Conservation (phyloP, 2,888 invertebrate genomes). For the Graphium colonna region DNA sequence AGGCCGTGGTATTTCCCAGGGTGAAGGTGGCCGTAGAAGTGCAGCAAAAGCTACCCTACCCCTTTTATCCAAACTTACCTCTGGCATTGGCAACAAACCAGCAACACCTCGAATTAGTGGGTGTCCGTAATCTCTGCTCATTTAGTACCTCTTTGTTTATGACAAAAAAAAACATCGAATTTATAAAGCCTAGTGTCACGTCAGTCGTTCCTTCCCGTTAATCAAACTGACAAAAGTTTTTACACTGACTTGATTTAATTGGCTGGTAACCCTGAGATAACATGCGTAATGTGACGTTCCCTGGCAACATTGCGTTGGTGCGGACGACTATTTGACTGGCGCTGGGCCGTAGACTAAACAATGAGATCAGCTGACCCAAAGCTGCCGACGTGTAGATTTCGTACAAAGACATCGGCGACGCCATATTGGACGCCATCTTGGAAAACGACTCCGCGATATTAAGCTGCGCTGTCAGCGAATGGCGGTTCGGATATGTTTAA, state of each 20-base stretch:
- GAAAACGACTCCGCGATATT: conserved; percentile 32
- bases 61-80: no score
- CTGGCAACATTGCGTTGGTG: background rate
- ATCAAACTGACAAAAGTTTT: background rate
- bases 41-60: no score
- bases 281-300: background rate
- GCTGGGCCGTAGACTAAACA: conserved; percentile 71
- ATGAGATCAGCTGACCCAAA: conserved; percentile 65
- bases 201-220: background rate
- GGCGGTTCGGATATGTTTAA: no score
- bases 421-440: no score
- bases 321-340: conserved; percentile 45
- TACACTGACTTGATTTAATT: background rate
- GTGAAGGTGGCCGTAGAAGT: no score
- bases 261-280: background rate
- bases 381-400: conserved; percentile 36
- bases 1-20: no score
- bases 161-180: background rate
- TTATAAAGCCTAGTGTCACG: background rate
- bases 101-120: no score
- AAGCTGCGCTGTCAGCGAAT: conserved; percentile 22
- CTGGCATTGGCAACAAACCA: no score
- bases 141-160: no score
- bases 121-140: no score
- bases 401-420: conserved; percentile 50